Conservation (phyloP, 1,140 invertebrate genomes). For the Cyclargus thomasi region DNA sequence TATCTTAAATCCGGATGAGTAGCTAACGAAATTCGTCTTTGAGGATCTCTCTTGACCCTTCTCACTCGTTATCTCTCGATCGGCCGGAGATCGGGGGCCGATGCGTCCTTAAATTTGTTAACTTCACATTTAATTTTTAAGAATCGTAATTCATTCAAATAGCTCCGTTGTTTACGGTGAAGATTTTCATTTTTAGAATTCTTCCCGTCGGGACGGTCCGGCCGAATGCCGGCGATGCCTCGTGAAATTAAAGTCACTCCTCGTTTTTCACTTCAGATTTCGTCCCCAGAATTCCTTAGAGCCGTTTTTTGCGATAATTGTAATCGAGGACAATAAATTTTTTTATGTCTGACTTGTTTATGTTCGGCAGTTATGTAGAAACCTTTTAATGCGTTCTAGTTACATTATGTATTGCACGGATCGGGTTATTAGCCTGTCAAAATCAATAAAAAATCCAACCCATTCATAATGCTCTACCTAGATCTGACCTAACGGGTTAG, state of each 20-base stretch:
- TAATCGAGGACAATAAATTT: slow-evolving; percentile 68
- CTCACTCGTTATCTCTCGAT: slow-evolving; percentile 58
- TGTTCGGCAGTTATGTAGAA: slow-evolving; percentile 26
- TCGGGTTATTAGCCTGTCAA: neutral
- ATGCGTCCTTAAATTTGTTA: slow-evolving; percentile 62
- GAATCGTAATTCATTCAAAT: slow-evolving; percentile 69
- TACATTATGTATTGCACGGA: neutral
- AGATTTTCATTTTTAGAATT: slow-evolving; percentile 72
- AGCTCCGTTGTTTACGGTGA: slow-evolving; percentile 70
- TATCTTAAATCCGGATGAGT: slow-evolving; percentile 56
- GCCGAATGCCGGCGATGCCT: slow-evolving; percentile 56
- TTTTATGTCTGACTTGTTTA: slow-evolving; percentile 50
- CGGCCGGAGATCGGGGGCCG: slow-evolving; percentile 31
- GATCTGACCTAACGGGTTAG: neutral
- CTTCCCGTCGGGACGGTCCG: slow-evolving; percentile 33
- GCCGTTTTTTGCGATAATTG: slow-evolving; percentile 65
- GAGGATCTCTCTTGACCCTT: slow-evolving; percentile 48
- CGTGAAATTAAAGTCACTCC: slow-evolving; percentile 60
- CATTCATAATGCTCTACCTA: neutral
- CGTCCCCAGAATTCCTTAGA: slow-evolving; percentile 54
- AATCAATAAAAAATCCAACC: neutral
- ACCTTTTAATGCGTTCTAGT: slow-evolving; percentile 1
- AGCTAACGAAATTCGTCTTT: slow-evolving; percentile 49
- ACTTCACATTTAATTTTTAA: slow-evolving; percentile 58
- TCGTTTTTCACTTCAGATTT: slow-evolving; percentile 57